Conservation (phyloP, 23 tunicate species). For the Trididemnum clinides region DNA sequence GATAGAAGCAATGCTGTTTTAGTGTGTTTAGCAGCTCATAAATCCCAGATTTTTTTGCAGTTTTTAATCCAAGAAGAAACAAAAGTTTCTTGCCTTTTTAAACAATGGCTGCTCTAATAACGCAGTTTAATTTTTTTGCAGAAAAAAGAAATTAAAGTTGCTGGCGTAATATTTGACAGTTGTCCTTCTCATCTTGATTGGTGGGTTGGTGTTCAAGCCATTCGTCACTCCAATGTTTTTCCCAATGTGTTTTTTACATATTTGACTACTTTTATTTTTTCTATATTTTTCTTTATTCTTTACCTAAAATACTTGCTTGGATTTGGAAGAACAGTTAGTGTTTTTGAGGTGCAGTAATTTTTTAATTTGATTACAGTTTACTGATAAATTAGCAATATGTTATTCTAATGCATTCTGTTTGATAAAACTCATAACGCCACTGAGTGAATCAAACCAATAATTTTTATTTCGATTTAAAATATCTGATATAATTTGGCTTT, state of each 20-base stretch:
- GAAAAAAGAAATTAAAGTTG: constrained; percentile 54
- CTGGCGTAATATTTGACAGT: constrained; percentile 73
- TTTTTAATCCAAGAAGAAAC: neutral
- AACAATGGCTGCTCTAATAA: neutral
- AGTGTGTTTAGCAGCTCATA: too few relatives aligned
- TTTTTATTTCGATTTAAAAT: too few relatives aligned
- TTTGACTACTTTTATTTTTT: neutral
- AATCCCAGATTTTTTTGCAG: too few relatives aligned
- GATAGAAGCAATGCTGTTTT: too few relatives aligned
- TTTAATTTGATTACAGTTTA: too few relatives aligned
- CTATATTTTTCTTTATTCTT: neutral
- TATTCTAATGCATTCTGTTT: too few relatives aligned
- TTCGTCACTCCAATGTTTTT: constrained; percentile 14
- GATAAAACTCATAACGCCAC: too few relatives aligned
- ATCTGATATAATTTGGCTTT: too few relatives aligned
- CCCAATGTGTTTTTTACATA: constrained; percentile 27
- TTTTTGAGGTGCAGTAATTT: constrained; percentile 58
- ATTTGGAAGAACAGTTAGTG: neutral
- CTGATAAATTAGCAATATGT: too few relatives aligned
- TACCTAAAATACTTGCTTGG: neutral
- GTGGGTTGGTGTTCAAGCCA: constrained; percentile 14
- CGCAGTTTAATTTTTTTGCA: neutral
- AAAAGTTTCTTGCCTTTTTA: neutral
- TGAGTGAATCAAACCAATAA: too few relatives aligned
- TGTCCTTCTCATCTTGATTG: constrained; percentile 56